Evolutionary conservation across 2,113 vertebrate species (phyloP).

Genomic region (Tamias sibiricus): DNA sequence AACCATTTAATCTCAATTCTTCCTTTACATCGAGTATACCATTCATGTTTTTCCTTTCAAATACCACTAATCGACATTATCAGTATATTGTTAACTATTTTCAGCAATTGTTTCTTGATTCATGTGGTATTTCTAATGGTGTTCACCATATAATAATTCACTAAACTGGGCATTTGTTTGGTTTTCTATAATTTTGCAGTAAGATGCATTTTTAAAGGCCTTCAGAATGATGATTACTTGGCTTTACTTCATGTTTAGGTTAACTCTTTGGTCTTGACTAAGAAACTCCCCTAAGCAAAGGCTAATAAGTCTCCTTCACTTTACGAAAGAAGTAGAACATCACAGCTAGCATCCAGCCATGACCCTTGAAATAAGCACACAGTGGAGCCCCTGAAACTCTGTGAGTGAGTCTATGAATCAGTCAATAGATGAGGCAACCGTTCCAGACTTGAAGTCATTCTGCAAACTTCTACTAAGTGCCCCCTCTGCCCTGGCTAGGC

Average conservation of each 20-base stretch:
- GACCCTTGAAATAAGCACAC: neutral
- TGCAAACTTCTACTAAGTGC: neutral
- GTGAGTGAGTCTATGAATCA: neutral
- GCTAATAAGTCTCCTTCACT: neutral
- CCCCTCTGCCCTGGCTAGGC: neutral
- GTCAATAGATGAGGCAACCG: neutral
- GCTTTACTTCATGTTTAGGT: neutral
- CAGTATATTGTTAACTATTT: too few relatives aligned
- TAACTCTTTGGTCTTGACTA: neutral
- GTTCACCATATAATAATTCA: conserved; percentile 18
- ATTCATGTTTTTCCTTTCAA: neutral
- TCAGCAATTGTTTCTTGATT: neutral
- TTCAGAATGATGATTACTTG: neutral
- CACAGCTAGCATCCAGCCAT: neutral
- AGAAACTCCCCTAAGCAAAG: neutral
- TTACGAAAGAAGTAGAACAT: conserved; percentile 12
- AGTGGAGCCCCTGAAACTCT: neutral
- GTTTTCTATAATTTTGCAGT: conserved; percentile 37
- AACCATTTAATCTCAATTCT: neutral
- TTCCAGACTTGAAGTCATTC: neutral
- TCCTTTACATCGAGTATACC: neutral
- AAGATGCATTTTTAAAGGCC: neutral
- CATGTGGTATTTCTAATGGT: neutral
- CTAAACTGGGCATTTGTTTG: neutral
- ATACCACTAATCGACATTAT: too few relatives aligned